phyloP scores from a whole-genome alignment of 2,797 vertebrate genomes.

The Phoebastria nigripes region DNA sequence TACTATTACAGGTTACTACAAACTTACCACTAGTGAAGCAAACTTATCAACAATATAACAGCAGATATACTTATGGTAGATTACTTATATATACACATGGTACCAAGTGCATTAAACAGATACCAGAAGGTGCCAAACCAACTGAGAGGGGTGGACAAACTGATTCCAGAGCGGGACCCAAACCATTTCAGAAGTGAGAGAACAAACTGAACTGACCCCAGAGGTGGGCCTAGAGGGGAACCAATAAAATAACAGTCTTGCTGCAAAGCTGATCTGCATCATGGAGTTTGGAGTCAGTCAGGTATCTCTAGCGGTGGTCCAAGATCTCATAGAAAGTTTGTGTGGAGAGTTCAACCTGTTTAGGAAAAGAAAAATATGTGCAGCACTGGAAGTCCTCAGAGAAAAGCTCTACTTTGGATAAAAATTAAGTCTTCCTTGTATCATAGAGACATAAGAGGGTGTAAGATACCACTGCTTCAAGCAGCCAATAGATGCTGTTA shows the following conservation, averaged over 20 bases:
- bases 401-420: background rate
- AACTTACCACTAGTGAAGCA: background rate
- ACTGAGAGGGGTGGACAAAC: background rate
- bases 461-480: background rate
- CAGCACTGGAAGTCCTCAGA: background rate
- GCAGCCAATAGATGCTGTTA: background rate
- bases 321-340: background rate
- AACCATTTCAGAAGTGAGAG: background rate
- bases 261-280: background rate
- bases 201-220: background rate
- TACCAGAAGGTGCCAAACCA: background rate
- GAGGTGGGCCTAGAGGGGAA: background rate
- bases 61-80: background rate
- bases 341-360: background rate
- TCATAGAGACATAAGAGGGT: background rate
- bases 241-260: background rate
- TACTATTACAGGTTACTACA: background rate
- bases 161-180: background rate
- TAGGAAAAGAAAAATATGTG: background rate
- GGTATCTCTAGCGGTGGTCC: background rate
- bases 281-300: background rate
- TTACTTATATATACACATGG: background rate
- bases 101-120: background rate
- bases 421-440: background rate
- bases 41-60: background rate